phyloP scores from a whole-genome alignment of 2,888 invertebrate species.

The Macroteleia sp. region DNA sequence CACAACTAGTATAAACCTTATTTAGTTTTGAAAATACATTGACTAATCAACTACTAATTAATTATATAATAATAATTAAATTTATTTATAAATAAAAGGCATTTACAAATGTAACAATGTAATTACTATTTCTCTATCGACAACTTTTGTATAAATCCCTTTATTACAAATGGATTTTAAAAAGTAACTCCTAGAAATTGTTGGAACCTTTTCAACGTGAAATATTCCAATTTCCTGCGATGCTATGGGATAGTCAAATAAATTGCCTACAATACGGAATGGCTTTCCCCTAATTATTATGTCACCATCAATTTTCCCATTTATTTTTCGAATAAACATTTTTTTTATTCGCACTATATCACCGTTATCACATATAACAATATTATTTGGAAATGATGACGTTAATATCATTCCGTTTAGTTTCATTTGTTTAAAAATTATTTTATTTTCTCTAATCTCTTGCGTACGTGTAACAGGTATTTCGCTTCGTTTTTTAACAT shows the following conservation, averaged over 20 bases:
- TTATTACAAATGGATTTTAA: slow-evolving; percentile 16
- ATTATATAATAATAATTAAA: neutral
- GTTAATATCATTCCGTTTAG: slow-evolving; percentile 18
- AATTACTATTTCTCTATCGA: neutral
- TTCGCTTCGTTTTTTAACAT: neutral
- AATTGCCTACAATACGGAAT: slow-evolving; percentile 5
- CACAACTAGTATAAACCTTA: too few species aligned
- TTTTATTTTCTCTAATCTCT: slow-evolving; percentile 7
- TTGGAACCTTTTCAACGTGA: slow-evolving; percentile 6
- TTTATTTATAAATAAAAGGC: neutral
- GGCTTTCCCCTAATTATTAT: slow-evolving; percentile 12
- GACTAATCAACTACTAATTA: neutral
- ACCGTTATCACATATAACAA: neutral
- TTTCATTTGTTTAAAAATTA: slow-evolving; percentile 6
- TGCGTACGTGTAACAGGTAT: neutral
- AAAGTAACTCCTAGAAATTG: neutral
- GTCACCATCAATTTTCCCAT: neutral
- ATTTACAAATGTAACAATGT: slow-evolving; percentile 21
- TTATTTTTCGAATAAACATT: slow-evolving; percentile 11
- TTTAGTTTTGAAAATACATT: neutral
- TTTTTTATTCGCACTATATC: slow-evolving; percentile 11
- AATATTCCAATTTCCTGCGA: slow-evolving; percentile 17
- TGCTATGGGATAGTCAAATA: slow-evolving; percentile 14
- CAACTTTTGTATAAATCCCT: slow-evolving; percentile 5
- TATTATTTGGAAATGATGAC: slow-evolving; percentile 4